Conservation (phyloP, 2,113 vertebrate species). For the Paradoxurus hermaphroditus region DNA sequence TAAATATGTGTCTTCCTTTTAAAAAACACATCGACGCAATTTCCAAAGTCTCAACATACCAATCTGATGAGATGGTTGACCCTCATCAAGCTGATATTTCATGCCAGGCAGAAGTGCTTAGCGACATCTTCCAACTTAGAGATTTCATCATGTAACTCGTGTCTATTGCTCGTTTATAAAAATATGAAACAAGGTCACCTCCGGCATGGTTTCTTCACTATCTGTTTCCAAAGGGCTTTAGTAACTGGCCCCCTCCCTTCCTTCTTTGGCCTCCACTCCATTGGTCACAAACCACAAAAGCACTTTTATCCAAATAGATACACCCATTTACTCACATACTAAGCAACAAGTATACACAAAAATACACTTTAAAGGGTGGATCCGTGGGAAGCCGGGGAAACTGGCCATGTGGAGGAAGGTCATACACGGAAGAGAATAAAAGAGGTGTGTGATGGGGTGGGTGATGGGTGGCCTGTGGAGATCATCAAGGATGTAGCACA, state of each 20-base stretch:
- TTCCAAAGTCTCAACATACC: constrained; percentile 63
- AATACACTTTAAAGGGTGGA: not conserved
- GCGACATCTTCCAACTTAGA: constrained; percentile 29
- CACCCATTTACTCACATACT: constrained; percentile 62
- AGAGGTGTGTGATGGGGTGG: not conserved
- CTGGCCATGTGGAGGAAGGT: not conserved
- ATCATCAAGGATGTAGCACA: not conserved
- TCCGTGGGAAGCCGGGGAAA: not conserved
- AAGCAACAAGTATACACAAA: constrained; percentile 1
- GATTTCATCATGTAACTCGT: constrained; percentile 46
- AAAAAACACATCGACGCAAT: constrained; percentile 55
- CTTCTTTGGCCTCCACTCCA: not conserved
- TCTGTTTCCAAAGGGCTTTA: constrained; percentile 47
- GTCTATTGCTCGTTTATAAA: constrained; percentile 44
- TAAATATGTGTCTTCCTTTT: constrained; percentile 40
- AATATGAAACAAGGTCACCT: constrained; percentile 42
- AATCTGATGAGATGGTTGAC: constrained; percentile 34
- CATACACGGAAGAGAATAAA: not conserved
- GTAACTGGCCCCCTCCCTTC: not conserved
- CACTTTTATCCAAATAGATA: constrained; percentile 59
- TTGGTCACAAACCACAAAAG: constrained; percentile 58
- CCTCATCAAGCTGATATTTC: constrained; percentile 56
- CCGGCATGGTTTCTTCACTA: not conserved
- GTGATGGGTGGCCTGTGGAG: no score
- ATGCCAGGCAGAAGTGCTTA: constrained; percentile 8